Percentiles rank a stretch among this genome's conserved stretches.
These are phyloP conservation scores for Sciurus carolinensis DNA, from an alignment of 2,797 vertebrate species.

Conservation along the genomic window DNA sequence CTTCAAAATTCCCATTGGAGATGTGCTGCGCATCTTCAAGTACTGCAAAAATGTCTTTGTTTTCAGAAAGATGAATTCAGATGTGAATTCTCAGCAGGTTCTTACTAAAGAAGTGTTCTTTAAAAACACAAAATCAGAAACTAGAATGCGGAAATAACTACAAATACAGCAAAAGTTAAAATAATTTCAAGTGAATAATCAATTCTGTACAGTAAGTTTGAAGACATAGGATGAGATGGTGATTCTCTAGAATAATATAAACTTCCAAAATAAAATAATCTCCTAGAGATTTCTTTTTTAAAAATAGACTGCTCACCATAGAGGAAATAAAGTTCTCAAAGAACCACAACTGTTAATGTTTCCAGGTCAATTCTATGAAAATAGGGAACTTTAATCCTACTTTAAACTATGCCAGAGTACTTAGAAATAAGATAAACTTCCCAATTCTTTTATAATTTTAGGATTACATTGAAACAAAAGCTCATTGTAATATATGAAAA, in stretches of 20 bases:
- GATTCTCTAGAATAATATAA: not conserved
- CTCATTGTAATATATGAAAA: not conserved
- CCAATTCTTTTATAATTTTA: not conserved
- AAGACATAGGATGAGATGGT: not conserved
- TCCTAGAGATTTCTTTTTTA: not conserved
- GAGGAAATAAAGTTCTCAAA: not conserved
- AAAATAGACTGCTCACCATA: not conserved
- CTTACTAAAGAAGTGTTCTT: not conserved
- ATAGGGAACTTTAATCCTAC: not conserved
- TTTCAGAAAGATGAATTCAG: not conserved
- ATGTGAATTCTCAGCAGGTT: not conserved
- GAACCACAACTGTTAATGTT: not conserved
- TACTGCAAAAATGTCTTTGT: not conserved
- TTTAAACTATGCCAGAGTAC: not conserved
- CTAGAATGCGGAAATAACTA: not conserved
- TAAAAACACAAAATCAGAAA: conserved; percentile 21
- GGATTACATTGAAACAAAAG: not conserved
- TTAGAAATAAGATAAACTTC: conserved; percentile 4
- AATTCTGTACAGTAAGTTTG: not conserved
- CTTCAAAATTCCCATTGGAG: not conserved
- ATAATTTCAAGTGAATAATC: not conserved
- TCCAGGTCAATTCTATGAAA: not conserved
- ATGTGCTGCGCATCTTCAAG: not conserved
- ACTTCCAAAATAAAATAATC: not conserved
- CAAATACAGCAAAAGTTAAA: not conserved